phyloP scores from a whole-genome alignment of 1,140 invertebrate genomes.

The Hypsibius dujardini region DNA sequence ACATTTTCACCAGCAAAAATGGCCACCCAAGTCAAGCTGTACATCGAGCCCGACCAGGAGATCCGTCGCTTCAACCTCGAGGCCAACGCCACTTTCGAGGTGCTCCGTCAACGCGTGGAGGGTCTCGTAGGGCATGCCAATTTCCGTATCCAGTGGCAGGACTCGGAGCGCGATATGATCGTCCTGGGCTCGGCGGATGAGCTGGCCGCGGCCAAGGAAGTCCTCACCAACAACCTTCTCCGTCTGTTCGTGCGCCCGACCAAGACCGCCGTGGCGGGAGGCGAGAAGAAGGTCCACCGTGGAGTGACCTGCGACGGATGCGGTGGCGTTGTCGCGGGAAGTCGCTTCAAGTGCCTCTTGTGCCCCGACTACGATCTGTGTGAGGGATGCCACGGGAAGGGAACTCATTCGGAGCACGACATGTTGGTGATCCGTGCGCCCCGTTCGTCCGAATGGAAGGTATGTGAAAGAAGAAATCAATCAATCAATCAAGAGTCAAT shows the following conservation, averaged over 20 bases:
- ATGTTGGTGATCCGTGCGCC: slow-evolving; percentile 51
- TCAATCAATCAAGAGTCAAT: too few species aligned
- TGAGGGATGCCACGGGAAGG: slow-evolving; percentile 48
- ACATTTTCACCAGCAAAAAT: too few species aligned
- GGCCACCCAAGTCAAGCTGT: too few species aligned
- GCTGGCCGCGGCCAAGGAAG: not conserved
- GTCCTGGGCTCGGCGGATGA: slow-evolving; percentile 2
- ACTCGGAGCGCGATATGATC: slow-evolving; percentile 2
- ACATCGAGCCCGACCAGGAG: too few species aligned
- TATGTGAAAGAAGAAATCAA: not conserved
- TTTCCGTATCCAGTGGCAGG: not conserved
- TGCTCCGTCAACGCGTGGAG: too few species aligned
- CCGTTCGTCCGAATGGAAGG: slow-evolving; percentile 11
- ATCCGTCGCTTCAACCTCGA: too few species aligned
- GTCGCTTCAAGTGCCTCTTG: slow-evolving; percentile 64
- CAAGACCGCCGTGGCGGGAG: slow-evolving; percentile 19
- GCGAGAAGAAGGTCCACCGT: slow-evolving; percentile 36
- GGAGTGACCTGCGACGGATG: slow-evolving; percentile 59
- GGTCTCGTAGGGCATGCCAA: too few species aligned
- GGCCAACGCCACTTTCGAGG: too few species aligned
- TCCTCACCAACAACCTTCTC: not conserved
- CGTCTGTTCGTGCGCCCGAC: not conserved
- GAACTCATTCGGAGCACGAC: slow-evolving; percentile 52
- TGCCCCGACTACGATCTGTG: slow-evolving; percentile 72
- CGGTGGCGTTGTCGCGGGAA: slow-evolving; percentile 43